Percentiles rank a stretch among this genome's conserved stretches.
These are phyloP conservation scores for Automeris io DNA, from an alignment of 2,888 invertebrate genomes.

Conservation along the genomic window DNA sequence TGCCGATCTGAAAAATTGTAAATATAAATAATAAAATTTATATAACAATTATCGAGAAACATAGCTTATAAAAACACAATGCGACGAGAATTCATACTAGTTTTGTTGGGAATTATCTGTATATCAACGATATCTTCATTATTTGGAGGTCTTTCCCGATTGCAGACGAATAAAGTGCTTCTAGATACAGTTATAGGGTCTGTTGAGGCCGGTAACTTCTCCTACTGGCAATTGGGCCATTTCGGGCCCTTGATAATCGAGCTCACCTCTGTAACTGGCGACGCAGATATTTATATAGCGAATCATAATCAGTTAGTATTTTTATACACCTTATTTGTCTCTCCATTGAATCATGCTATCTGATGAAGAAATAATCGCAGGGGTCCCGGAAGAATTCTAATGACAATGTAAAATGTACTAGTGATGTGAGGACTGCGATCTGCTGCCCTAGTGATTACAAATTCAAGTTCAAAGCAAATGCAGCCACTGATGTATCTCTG, in stretches of 20 bases:
- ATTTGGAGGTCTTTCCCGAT: conserved; percentile 40
- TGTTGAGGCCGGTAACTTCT: conserved; percentile 63
- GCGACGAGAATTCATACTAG: conserved; percentile 55
- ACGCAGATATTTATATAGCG: conserved; percentile 63
- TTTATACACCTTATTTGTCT: no score
- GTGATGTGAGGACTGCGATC: no score
- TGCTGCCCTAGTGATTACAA: no score
- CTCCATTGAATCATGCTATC: no score
- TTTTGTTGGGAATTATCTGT: conserved; percentile 53
- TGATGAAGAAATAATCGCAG: no score
- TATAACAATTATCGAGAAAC: no score
- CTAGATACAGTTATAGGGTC: conserved; percentile 53
- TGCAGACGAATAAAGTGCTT: conserved; percentile 45
- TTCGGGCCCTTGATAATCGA: conserved; percentile 53
- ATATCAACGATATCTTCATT: conserved; percentile 53
- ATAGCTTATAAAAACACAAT: conserved; percentile 30
- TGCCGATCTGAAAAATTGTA: not conserved
- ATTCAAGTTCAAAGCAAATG: no score
- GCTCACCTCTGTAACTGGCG: conserved; percentile 51
- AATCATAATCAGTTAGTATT: conserved; percentile 51
- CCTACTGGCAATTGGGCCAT: conserved; percentile 65
- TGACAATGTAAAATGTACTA: no score
- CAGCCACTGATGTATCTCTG: no score
- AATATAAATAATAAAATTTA: not conserved
- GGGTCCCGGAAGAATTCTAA: no score